Conservation (phyloP, 2,888 invertebrate genomes). For the Eristalinus sepulchralis region DNA sequence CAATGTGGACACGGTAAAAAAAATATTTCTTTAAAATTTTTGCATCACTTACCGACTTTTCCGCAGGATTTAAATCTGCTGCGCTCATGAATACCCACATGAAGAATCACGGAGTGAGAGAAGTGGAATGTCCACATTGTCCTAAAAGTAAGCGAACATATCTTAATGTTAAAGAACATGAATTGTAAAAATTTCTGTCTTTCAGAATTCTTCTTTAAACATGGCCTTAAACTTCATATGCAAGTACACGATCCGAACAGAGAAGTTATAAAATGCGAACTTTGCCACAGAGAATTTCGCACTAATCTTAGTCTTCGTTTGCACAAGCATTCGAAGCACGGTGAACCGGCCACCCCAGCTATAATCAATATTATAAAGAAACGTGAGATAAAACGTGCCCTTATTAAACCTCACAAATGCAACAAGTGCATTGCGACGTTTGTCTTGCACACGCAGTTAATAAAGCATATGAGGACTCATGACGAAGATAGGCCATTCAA, state of each 20-base stretch:
- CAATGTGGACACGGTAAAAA: conserved; percentile 38
- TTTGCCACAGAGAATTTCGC: conserved; percentile 35
- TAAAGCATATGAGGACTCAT: conserved; percentile 43
- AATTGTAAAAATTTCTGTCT: not conserved
- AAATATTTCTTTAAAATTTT: not conserved
- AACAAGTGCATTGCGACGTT: conserved; percentile 30
- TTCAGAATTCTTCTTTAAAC: conserved; percentile 26
- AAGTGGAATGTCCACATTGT: conserved; percentile 32
- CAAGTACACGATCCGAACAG: conserved; percentile 21
- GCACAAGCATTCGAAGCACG: conserved; percentile 46
- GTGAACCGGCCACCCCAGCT: conserved; percentile 12
- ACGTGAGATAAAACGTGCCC: not conserved
- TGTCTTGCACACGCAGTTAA: conserved; percentile 43
- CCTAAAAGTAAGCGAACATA: conserved; percentile 11
- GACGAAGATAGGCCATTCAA: conserved; percentile 27
- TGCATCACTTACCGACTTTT: not conserved
- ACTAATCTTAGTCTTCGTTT: conserved; percentile 34
- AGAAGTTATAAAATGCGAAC: not conserved
- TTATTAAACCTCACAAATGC: conserved; percentile 48
- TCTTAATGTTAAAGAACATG: not conserved
- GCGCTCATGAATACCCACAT: conserved; percentile 1
- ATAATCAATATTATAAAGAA: conserved; percentile 25
- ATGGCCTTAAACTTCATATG: conserved; percentile 28
- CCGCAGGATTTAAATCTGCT: conserved; percentile 29
- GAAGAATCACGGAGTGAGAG: not conserved